Conservation (phyloP, 2,888 invertebrate species). For the Andrena camellia region DNA sequence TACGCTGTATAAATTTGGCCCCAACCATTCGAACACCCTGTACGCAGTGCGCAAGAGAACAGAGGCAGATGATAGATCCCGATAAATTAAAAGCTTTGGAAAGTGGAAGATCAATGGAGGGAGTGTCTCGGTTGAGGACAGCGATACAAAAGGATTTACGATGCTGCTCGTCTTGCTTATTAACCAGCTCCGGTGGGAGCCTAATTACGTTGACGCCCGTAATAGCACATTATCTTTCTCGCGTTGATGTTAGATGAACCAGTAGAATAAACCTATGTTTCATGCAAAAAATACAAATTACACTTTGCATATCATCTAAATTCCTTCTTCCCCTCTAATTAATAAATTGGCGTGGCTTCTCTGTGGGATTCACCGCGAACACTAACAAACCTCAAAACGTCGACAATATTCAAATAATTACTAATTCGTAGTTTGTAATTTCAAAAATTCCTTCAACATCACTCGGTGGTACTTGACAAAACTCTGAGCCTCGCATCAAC, state of each 20-base stretch:
- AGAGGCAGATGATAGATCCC: background rate
- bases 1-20: too few relatives aligned
- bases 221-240: constrained; percentile 20
- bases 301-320: background rate
- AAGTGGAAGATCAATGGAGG: background rate
- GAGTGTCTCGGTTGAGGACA: constrained; percentile 12
- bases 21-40: background rate
- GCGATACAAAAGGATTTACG: constrained; percentile 42
- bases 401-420: too few relatives aligned
- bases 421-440: too few relatives aligned
- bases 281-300: background rate
- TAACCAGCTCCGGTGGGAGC: constrained; percentile 17
- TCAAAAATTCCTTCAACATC: too few relatives aligned
- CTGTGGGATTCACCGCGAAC: too few relatives aligned
- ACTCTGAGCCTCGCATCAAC: too few relatives aligned
- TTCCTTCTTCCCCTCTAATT: background rate
- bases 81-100: constrained; percentile 5
- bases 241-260: constrained; percentile 5
- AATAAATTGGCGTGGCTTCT: too few relatives aligned
- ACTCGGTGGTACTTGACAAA: too few relatives aligned
- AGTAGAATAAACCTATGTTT: background rate
- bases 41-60: background rate
- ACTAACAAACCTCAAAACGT: too few relatives aligned
- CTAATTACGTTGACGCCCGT: constrained; percentile 26
- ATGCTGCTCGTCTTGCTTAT: constrained; percentile 31